Base-by-base conservation (phyloP, 2,797 vertebrate genomes). In the Pteropus rufus region DNA sequence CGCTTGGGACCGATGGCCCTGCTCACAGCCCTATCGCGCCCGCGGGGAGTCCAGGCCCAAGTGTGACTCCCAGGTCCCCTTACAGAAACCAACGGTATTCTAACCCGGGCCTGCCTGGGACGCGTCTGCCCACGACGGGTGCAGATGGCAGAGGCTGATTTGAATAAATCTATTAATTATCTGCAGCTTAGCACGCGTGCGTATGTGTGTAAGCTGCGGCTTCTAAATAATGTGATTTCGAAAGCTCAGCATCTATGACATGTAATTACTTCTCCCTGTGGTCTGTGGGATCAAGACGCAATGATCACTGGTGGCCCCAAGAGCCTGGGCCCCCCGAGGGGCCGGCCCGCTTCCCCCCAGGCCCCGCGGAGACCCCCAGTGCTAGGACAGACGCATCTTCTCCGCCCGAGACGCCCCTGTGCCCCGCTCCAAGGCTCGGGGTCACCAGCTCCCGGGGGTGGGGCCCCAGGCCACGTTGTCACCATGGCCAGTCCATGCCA, bases 91-190 rank as follows among this genome's bases (percentile, higher is more conserved):
- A 10, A 36, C 41, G 65, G 8, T 0, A 5, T 19, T 24, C 64
- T 16, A 0, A 34, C 1, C 0, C 0, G 10, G 70, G 62, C 87
- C 19, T 34, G 39, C 34, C 62, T 2, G 36, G 58, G 56, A 67
- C 24, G 29, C 3, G 0, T 12, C 46, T 75, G 80, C 46, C 23
- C 0, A 1, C 5, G 56, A 8, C 31, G 94, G 67, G 62, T 49
- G 10, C 93, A 94, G 91, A 87, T 34, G 93, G 94, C 31, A 41
- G 69, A 34, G 80, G 73, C 94, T 73, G 94, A 96, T 93, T 93
- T 95, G 65, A 91, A 93, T 94, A 91, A 86, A 96, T 86, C 96
- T 96, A 93, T 95, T 89, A 93, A 95, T 94, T 87, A 89, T 39
- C 58, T 19, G 39, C 70, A 44, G 95, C 94, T 87, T 72, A 94